A percentile compares a stretch with the other conserved stretches of the same genome.
phyloP scores from a whole-genome alignment of 2,113 vertebrate genomes.

The Morone chrysops region DNA sequence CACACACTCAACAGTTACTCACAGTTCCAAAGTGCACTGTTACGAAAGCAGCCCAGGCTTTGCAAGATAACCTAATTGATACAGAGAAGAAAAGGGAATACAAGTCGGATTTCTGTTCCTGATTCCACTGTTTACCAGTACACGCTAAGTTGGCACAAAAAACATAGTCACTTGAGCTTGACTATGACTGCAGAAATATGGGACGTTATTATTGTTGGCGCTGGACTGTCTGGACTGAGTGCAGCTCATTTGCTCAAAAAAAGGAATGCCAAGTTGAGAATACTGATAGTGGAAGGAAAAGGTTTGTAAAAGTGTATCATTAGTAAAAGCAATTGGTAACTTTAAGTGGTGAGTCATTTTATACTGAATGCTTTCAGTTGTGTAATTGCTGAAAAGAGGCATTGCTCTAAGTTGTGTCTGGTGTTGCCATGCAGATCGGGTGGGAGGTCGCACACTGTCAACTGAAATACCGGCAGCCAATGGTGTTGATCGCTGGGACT shows the following conservation, averaged over 20 bases:
- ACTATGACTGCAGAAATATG: conserved; percentile 76
- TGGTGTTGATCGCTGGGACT: conserved; percentile 80
- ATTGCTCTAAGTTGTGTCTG: neutral
- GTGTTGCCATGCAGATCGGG: conserved; percentile 72
- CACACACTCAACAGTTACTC: conserved; percentile 38
- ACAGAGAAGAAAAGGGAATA: conserved; percentile 10
- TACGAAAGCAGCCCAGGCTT: conserved; percentile 37
- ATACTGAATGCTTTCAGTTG: neutral
- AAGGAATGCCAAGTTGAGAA: conserved; percentile 63
- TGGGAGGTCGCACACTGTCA: conserved; percentile 81
- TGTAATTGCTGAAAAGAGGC: neutral
- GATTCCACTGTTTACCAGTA: conserved; percentile 1
- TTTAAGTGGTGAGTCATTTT: neutral
- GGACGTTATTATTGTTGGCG: conserved; percentile 83
- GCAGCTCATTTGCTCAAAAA: conserved; percentile 77
- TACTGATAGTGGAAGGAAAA: conserved; percentile 83
- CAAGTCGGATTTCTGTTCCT: conserved; percentile 11
- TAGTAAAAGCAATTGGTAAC: neutral
- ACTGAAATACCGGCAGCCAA: conserved; percentile 72
- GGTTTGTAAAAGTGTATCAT: conserved; percentile 58
- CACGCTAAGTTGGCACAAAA: conserved; percentile 6
- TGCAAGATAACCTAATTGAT: conserved; percentile 39
- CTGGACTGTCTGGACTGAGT: conserved; percentile 82
- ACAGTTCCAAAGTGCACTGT: conserved; percentile 64
- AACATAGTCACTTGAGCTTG: neutral